Evolutionary conservation across 2,888 invertebrate species (phyloP).

Genomic region (Pelosia muscerda): DNA sequence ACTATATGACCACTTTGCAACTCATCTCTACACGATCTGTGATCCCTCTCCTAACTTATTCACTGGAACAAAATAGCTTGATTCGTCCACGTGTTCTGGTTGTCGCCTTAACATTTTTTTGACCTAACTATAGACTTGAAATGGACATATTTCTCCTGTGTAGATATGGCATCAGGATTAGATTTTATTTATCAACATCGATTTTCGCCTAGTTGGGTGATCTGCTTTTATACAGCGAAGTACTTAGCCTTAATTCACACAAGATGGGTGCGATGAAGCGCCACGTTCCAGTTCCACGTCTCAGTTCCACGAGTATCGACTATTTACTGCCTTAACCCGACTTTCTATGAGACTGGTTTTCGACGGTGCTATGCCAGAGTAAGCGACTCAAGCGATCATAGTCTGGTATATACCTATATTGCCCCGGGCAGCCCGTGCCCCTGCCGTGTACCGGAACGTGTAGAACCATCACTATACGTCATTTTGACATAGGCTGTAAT

Average conservation of each 20-base stretch:
- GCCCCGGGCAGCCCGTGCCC: no score
- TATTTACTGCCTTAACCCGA: background rate
- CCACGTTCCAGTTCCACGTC: background rate
- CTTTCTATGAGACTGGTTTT: background rate
- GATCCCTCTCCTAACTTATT: background rate
- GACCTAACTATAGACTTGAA: constrained; percentile 22
- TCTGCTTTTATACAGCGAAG: background rate
- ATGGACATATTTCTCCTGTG: constrained; percentile 33
- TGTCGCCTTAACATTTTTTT: constrained; percentile 1
- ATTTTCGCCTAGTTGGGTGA: background rate
- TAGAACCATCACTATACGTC: no score
- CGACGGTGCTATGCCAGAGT: background rate
- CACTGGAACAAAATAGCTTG: background rate
- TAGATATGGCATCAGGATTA: constrained; percentile 9
- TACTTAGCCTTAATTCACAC: constrained; percentile 4
- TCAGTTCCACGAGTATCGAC: background rate
- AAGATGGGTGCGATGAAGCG: background rate
- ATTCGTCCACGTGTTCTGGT: background rate
- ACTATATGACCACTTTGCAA: background rate
- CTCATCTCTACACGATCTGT: background rate
- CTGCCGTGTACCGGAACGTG: background rate
- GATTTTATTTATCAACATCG: background rate
- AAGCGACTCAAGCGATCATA: background rate
- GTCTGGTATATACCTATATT: background rate
- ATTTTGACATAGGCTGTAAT: no score